Evolutionary conservation across 2,888 invertebrate genomes (phyloP).

Genomic region (Latrodectus hesperus): DNA sequence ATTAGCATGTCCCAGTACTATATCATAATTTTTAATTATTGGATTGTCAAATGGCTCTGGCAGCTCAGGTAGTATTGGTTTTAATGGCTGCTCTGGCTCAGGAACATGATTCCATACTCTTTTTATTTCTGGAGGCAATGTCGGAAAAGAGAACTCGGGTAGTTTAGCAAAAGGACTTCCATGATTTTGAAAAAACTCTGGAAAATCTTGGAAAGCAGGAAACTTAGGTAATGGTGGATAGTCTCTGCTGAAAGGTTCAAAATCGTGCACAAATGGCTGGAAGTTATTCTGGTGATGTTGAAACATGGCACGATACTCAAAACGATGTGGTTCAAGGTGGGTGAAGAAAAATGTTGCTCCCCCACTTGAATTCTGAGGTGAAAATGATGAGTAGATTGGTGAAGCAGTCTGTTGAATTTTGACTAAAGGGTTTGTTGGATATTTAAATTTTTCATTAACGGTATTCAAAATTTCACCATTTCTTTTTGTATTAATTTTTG

Average conservation of each 20-base stretch:
- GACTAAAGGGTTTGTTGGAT: conserved; percentile 7
- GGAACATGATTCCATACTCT: conserved; percentile 36
- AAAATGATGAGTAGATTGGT: conserved; percentile 24
- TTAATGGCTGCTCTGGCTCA: conserved; percentile 12
- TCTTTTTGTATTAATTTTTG: not conserved
- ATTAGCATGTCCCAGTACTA: conserved; percentile 40
- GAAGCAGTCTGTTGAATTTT: conserved; percentile 34
- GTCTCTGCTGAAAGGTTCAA: conserved; percentile 43
- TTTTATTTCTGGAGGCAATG: conserved; percentile 49
- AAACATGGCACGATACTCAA: conserved; percentile 70
- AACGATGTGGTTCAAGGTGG: conserved; percentile 69
- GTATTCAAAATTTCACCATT: not conserved
- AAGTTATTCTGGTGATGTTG: conserved; percentile 47
- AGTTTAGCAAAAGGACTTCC: conserved; percentile 34
- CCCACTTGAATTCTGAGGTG: conserved; percentile 48
- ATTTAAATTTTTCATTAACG: not conserved
- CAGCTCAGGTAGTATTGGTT: not conserved
- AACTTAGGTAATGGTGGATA: conserved; percentile 57
- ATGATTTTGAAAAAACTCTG: conserved; percentile 44
- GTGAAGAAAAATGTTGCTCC: conserved; percentile 69
- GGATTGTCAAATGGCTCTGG: conserved; percentile 35
- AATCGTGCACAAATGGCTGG: conserved; percentile 61
- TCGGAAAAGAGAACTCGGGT: conserved; percentile 50
- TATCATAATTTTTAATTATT: conserved; percentile 50
- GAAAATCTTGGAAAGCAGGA: conserved; percentile 45